Evolutionary conservation across 2,797 vertebrate genomes (phyloP).

Genomic region (Sebastiscus tertius): DNA sequence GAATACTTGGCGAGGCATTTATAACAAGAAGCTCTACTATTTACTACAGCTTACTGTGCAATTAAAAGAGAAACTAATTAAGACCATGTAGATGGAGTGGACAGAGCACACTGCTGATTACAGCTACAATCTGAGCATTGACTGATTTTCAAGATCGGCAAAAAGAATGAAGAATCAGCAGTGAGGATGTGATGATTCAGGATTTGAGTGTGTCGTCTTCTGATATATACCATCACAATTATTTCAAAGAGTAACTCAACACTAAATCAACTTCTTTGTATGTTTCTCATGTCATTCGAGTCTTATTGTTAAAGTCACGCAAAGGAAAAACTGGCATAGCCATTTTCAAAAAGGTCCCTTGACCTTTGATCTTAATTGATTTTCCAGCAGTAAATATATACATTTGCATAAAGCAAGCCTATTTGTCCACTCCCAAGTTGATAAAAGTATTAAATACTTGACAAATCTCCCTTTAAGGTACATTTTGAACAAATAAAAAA

Average conservation of each 20-base stretch:
- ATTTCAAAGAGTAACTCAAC: neutral
- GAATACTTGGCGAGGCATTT: neutral
- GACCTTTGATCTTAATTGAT: too few species aligned
- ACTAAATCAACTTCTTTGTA: neutral
- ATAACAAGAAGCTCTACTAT: neutral
- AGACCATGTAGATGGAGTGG: neutral
- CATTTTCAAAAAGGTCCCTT: too few species aligned
- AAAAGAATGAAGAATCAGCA: neutral
- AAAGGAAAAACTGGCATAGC: too few species aligned
- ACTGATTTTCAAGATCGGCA: neutral
- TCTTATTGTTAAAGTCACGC: neutral
- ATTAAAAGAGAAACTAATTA: neutral
- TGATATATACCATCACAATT: neutral
- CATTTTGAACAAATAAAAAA: too few species aligned
- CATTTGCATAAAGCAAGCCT: too few species aligned
- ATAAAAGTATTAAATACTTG: too few species aligned
- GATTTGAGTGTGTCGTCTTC: neutral
- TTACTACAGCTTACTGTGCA: neutral
- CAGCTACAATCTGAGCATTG: neutral
- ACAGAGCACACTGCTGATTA: neutral
- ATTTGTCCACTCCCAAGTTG: too few species aligned
- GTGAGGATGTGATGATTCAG: neutral
- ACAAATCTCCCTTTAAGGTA: too few species aligned
- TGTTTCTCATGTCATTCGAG: neutral
- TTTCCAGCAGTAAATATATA: too few species aligned